Base-by-base conservation (phyloP, 2,888 invertebrate species). In the Apocheima hispidaria region DNA sequence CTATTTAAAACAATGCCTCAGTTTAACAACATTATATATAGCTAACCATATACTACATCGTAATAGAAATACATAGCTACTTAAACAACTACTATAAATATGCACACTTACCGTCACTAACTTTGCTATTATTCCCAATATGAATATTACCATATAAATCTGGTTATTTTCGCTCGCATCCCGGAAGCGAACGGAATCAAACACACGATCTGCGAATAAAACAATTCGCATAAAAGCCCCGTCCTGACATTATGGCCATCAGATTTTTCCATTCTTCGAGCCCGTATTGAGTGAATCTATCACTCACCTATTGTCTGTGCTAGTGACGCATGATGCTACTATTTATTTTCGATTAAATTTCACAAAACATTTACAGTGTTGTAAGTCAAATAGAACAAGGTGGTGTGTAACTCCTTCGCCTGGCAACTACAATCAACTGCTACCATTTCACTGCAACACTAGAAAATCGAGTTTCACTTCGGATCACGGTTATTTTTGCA, bases 231-330 rank as follows among this genome's bases (percentile, higher is more conserved):
- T 51, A 55, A 36, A 44, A 50, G 71, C 58, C 70, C 68, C 65
- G 70, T 56, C 62, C 70, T 75, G 73, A 71, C 74, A 77, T 82
- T 76, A 81, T 77, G 71, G 78, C 74, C 75, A 81, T 83, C 78
- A 79, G 77, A 83, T 80, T 83, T 82, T 82, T 77, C 81, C 78
- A 77, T 80, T 73, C 75, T 70, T 65, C 70, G 70, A 71, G 61
- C 72, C 74, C 73, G 74, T 82, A 80, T 81, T 79, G 83, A 81
- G 76, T 77, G 75, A 77, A 85, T 84, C 80, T 80, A 82, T 86
- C 83, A 83, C 78, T 75, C 68, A 70, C 70, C 66, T 63, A 66
- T 50, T 6, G 43, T 12, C n/a, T 2, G 10, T 63, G 64, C 9
- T n/a, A 28, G 21, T 6, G 21, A 48, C 65, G 66, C 48, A n/a